Base-by-base conservation (phyloP, 2,113 vertebrate species). In the Cyprinus carpio region DNA sequence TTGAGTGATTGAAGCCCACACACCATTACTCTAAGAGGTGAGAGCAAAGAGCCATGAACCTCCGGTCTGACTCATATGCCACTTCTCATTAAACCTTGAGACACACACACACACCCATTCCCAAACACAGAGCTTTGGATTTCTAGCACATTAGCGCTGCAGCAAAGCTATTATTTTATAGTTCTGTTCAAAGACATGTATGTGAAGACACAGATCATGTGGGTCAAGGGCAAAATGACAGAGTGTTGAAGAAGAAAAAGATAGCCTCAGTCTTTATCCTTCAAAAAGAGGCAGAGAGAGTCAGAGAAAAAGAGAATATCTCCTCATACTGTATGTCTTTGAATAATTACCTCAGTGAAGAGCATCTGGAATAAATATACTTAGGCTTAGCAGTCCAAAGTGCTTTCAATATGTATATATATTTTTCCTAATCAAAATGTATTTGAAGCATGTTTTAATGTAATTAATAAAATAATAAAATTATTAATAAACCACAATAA, bases 31-130 rank as follows among this genome's bases (percentile, higher is more conserved):
- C 67, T 82, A 82, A 82, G 86, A 46, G 64, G 84, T 75, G 90
- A 91, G 90, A 88, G 90, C 88, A 90, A 85, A 87, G 90, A 85
- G 90, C 92, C 83, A 90, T 85, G 89, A 84, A 86, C 88, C 34
- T 81, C 89, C 91, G 82, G 60, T 75, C 56, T 90, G 84, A 86
- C 83, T 90, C 79, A 89, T 85, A 20, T 85, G 87, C 88, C 88
- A 86, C 77, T 83, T 87, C 85, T 87, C 85, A 67, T 80, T 65
- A 76, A 87, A 75, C 81, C 76, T 80, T 20, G 6, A 86, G 84
- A 72, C 34, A 58, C 67, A 81, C 60, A 69, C 86, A 86, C 84
- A 62, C 49, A 77, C 51, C 60, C 27, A 51, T 83, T 86, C 74
- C 20, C 78, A 90, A 85, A 89, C 23, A 81, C 25, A 29, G 49